Percentiles rank a stretch among this genome's conserved stretches.
phyloP scores from a whole-genome alignment of 1,140 invertebrate species.

The Eufriesea mexicana region DNA sequence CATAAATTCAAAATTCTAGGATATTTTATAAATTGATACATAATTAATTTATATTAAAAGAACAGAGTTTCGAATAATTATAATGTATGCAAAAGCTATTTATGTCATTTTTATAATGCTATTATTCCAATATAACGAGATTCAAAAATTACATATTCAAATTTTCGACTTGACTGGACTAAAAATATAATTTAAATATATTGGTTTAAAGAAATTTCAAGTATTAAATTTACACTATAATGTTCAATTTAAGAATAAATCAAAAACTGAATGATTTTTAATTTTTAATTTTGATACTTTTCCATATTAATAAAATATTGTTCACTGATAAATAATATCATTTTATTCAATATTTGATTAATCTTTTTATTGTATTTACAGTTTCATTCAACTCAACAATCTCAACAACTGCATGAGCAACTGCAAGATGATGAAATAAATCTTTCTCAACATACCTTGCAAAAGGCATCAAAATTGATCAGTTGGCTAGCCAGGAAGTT shows the following conservation, averaged over 20 bases:
- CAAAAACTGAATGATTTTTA: background rate
- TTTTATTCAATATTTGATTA: background rate
- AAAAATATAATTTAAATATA: too few species aligned
- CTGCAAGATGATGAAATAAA: conserved; percentile 18
- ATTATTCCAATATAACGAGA: too few species aligned
- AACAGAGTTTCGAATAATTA: too few species aligned
- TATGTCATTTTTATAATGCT: too few species aligned
- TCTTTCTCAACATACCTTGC: conserved; percentile 53
- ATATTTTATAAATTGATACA: too few species aligned
- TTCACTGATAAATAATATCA: background rate
- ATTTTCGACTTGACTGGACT: too few species aligned
- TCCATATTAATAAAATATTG: background rate
- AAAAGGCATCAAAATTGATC: conserved; percentile 72
- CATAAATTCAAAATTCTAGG: too few species aligned
- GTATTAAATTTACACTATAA: background rate
- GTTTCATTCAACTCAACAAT: conserved; percentile 10
- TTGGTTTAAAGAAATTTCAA: too few species aligned
- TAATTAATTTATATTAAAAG: too few species aligned
- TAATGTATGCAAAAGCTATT: too few species aligned
- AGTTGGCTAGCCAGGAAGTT: conserved; percentile 74
- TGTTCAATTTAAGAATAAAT: background rate
- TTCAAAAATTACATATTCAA: too few species aligned
- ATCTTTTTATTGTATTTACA: background rate
- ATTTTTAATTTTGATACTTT: background rate
- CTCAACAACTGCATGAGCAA: conserved; percentile 17